Evolutionary conservation across 64 coral and sea anemone genomes (phyloP), one percentile per base, ranked within the genome.

Genomic region (Montipora sp.): DNA sequence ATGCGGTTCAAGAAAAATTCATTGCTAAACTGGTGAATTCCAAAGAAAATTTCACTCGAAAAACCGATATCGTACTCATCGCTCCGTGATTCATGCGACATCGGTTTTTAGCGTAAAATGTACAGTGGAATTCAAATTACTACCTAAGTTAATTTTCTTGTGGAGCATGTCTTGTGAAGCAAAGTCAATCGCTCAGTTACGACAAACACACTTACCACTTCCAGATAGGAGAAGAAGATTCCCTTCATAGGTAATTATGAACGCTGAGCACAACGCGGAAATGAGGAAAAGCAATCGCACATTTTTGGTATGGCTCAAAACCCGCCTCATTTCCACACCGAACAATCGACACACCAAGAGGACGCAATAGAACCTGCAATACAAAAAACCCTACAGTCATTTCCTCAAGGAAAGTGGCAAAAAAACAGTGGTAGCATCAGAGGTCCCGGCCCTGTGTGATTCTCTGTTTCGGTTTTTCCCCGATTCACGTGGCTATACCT

Each of bases 231-330:
- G 18, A 9, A 72, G 45, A 12, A 71, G 18, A 44, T 50, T 68
- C 47, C 18, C 65, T 67, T 71, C 44, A 16, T 49, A 85, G 15
- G 65, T 9, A 48, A 85, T 21, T 0, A 85, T 46, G 8, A 72
- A 85, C 45, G 65, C 61, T 9, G 45, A 50, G 66, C 63, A 71
- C 5, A 85, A 3, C 71, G 82, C 63, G 7, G 71, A 21, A 18
- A 85, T 47, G 10, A 85, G 65, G 8, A 70, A 70, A 8, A 85
- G 48, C 10, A 85, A 47, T 85, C 82, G 63, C 44, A 85, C 16
- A 18, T 71, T 85, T 20, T 27, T 12, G 45, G 44, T 63, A 85
- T 85, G 82, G 5, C 43, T 70, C n/a, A 85, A n/a, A 1, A 50
- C 61, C 19, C 63, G 82, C 65, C 46, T 85, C 82, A 85, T 85